These are phyloP conservation scores for Rhingia campestris DNA, from an alignment of 2,888 invertebrate species.

Conservation along the genomic window DNA sequence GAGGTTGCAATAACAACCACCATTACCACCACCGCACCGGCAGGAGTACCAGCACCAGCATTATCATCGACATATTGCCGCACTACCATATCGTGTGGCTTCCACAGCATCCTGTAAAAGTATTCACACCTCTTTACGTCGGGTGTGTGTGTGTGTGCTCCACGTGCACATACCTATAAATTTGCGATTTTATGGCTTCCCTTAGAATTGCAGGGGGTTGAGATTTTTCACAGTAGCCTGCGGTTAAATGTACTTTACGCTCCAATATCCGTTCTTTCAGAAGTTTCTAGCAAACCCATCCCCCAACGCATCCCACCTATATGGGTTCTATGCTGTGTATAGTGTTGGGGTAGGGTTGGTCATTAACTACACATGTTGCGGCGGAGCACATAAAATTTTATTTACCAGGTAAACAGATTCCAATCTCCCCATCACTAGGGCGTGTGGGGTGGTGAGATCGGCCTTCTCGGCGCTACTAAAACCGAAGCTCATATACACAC, in stretches of 20 bases:
- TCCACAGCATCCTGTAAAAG: slow-evolving; percentile 51
- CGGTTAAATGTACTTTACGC: slow-evolving; percentile 67
- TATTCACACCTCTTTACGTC: slow-evolving; percentile 64
- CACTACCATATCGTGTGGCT: slow-evolving; percentile 54
- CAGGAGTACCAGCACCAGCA: slow-evolving; percentile 2
- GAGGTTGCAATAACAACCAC: slow-evolving; percentile 47
- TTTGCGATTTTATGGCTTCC: slow-evolving; percentile 68
- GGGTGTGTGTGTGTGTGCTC: not conserved
- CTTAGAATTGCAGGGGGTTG: slow-evolving; percentile 18
- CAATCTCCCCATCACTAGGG: not conserved
- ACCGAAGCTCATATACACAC: not conserved
- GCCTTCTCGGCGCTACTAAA: too few species aligned
- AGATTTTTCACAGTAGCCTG: slow-evolving; percentile 61
- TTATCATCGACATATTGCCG: slow-evolving; percentile 57
- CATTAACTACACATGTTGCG: slow-evolving; percentile 73
- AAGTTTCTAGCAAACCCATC: not conserved
- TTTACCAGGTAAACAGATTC: slow-evolving; percentile 77
- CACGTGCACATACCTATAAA: slow-evolving; percentile 68
- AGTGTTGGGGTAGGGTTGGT: slow-evolving; percentile 43
- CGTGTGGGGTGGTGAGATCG: not conserved
- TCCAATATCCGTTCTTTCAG: slow-evolving; percentile 61
- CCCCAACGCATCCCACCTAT: not conserved
- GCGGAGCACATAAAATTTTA: slow-evolving; percentile 78
- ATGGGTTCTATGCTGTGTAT: not conserved
- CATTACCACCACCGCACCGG: too few species aligned